phyloP scores from a whole-genome alignment of 2,113 vertebrate species.

The Mesembrinibis cayennensis region DNA sequence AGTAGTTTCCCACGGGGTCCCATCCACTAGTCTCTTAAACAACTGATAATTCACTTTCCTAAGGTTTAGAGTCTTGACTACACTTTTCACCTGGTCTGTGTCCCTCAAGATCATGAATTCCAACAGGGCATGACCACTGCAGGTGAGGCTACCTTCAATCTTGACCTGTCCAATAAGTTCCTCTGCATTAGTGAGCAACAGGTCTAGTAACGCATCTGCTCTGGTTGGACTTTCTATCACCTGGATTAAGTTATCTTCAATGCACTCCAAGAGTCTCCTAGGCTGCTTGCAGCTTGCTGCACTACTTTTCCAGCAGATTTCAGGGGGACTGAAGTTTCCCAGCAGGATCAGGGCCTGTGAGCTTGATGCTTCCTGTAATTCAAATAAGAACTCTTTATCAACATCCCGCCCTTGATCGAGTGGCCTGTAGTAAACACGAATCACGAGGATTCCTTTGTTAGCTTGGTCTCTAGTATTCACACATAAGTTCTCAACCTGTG shows the following conservation, averaged over 20 bases:
- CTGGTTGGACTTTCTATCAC: background rate
- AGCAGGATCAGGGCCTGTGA: background rate
- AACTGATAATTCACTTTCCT: background rate
- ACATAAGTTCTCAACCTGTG: background rate
- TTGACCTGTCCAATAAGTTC: background rate
- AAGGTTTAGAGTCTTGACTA: background rate
- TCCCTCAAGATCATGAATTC: background rate
- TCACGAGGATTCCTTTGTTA: background rate
- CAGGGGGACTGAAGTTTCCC: background rate
- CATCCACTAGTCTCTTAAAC: background rate
- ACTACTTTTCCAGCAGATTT: background rate
- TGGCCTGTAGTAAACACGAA: background rate
- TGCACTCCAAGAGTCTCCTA: background rate
- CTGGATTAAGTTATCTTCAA: background rate
- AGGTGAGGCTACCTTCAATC: background rate
- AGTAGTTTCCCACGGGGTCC: background rate
- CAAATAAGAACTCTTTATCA: background rate
- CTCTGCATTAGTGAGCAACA: background rate
- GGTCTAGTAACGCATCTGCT: background rate
- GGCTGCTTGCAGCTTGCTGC: background rate
- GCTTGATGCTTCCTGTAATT: background rate
- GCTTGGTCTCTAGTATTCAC: background rate
- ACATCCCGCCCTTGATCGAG: rapidly evolving
- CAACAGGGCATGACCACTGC: background rate
- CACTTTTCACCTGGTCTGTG: background rate